Conservation (phyloP, 2,888 invertebrate genomes). For the Cyclophora albipunctata region DNA sequence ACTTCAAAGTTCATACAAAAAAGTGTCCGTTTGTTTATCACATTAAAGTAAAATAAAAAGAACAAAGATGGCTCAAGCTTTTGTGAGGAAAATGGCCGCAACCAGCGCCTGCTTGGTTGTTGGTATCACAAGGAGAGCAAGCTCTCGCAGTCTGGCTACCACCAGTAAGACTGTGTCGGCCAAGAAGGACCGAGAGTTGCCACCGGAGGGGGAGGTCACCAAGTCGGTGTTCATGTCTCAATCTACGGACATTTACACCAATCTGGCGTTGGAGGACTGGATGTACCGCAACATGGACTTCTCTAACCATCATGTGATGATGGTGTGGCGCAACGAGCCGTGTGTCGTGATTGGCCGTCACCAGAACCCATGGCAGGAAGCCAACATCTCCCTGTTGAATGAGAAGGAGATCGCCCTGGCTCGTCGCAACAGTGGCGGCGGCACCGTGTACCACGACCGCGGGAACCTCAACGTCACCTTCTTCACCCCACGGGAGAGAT, state of each 20-base stretch:
- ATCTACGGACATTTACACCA: slow-evolving; percentile 92
- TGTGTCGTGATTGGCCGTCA: slow-evolving; percentile 97
- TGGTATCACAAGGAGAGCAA: slow-evolving; percentile 54
- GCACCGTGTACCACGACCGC: slow-evolving; percentile 96
- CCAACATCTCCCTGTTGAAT: slow-evolving; percentile 81
- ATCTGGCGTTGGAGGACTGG: slow-evolving; percentile 98
- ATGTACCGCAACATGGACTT: slow-evolving; percentile 92
- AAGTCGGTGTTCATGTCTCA: slow-evolving; percentile 95
- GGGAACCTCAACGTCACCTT: slow-evolving; percentile 96
- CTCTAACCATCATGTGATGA: slow-evolving; percentile 85
- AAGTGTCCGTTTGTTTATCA: slow-evolving; percentile 53
- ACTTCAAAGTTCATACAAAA: slow-evolving; percentile 64
- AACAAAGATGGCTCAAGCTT: slow-evolving; percentile 62
- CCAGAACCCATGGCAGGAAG: slow-evolving; percentile 97
- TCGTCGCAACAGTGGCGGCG: slow-evolving; percentile 95
- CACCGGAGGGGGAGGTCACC: slow-evolving; percentile 74
- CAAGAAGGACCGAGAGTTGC: slow-evolving; percentile 43
- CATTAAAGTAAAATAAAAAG: slow-evolving; percentile 16
- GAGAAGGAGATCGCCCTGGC: slow-evolving; percentile 84
- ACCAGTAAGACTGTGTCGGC: slow-evolving; percentile 35
- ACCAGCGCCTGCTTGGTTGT: slow-evolving; percentile 55
- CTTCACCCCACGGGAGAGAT: slow-evolving; percentile 87
- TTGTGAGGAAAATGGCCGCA: slow-evolving; percentile 58
- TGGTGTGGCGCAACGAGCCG: slow-evolving; percentile 95
- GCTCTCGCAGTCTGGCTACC: slow-evolving; percentile 46